Evolutionary conservation across 1,140 invertebrate genomes (phyloP), one percentile per base, ranked within the genome.

Genomic region (Bombus turneri): DNA sequence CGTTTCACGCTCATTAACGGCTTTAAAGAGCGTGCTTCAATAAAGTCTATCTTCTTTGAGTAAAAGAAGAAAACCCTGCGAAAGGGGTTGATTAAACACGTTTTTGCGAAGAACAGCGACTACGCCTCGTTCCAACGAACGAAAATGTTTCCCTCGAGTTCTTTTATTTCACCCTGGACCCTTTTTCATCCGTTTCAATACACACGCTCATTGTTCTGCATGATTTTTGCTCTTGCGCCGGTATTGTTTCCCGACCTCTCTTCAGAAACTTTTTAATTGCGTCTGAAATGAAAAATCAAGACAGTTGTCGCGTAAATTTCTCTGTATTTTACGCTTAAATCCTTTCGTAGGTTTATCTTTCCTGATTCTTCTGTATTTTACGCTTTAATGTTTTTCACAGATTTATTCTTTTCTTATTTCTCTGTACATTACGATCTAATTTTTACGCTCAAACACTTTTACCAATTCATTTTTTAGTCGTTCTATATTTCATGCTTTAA

Each of bases 11-110:
- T 80, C 77, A 37, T 85, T 72, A 80, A 80, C 76, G 37, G 25
- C 39, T 64, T 64, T 57, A 80, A 80, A 73, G 57, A 39, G 68
- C 68, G 39, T 80, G 41, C 39, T 41, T 37, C 53, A 47, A 62
- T 73, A 59, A 62, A 31, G 53, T 80, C 22, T 28, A 31, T 72
- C 25, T 53, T 80, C n/a, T 47, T 59, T 47, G 28, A 9, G 8
- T 34, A 10, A 68, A 22, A 68, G 18, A 37, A 68, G 34, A 10
- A 22, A 68, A 1, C 28, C 1, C 10, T 1, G 47, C 1, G 18
- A 43, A 72, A 43, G 53, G 34, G 68, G 31, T 80, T 64, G 83
- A 80, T 85, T 79, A 85, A 85, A 85, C 76, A 59, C 83, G 53
- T 72, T 53, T 25, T n/a, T 22, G 13, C 22, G 25, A 13, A 22